Base-by-base conservation (phyloP, 2,888 invertebrate species). In the Mesorhabditis spiculigera region DNA sequence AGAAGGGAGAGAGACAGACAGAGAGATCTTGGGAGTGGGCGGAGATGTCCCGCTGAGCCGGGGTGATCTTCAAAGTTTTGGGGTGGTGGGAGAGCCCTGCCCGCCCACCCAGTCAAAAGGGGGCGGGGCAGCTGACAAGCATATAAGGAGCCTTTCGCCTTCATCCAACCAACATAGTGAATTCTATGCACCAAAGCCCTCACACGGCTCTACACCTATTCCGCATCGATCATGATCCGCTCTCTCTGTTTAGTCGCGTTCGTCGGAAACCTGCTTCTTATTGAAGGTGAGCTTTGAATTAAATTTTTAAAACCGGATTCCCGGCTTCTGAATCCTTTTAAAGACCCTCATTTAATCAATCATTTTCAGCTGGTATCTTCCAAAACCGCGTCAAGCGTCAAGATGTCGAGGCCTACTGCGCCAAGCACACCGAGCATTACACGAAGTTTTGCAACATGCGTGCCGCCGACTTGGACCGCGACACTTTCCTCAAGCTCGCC, bases 361-460 rank as follows among this genome's bases (percentile, higher is more conserved):
- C 64, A n/a, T 65, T 50, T 65, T 4, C 45, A 43, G 28, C 10
- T 16, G 28, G 16, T 45, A 5, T 28, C 63, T 13, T 63, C 16
- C 63, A 16, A 6, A 71, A 67, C 71, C 76, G 78, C 41, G 45
- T 65, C 65, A 72, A 76, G 41, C 73, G 76, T 43, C 72, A 74
- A 45, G 71, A 74, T 41, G 72, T 78, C 64, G 76, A 77, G 61
- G 69, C 72, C 50, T 82, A 81, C 75, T 82, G 82, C 70, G 43
- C 64, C 63, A 74, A 75, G 62, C 79, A 82, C 66, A 58, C 70
- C n/a, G 75, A 76, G 10, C 78, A 80, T 68, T 82, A 76, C 74
- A 68, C 69, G 64, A 75, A 78, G 69, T 81, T 74, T 75, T 81
- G 81, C 68, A 67, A 64, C 58, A 72, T 73, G n/a, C 67, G 75